phyloP scores from a whole-genome alignment of 2,888 invertebrate genomes.

The Cybosia mesomella region DNA sequence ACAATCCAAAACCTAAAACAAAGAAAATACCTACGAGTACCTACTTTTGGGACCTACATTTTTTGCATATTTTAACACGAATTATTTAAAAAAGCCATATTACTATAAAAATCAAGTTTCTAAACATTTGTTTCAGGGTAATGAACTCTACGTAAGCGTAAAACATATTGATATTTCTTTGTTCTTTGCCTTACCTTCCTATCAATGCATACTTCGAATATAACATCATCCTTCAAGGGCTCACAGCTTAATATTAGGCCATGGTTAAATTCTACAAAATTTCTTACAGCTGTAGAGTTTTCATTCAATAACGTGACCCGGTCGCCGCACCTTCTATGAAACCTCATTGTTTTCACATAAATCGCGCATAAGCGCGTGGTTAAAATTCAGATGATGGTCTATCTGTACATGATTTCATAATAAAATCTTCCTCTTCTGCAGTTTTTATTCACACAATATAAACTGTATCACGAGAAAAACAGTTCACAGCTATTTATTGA shows the following conservation, averaged over 20 bases:
- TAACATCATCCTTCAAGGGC: constrained; percentile 92
- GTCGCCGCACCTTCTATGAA: constrained; percentile 94
- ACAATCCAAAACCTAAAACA: neutral
- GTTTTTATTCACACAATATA: constrained; percentile 46
- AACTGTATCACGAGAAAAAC: constrained; percentile 39
- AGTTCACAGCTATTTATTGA: constrained; percentile 43
- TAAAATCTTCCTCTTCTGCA: constrained; percentile 37
- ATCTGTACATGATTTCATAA: constrained; percentile 42
- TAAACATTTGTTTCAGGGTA: neutral
- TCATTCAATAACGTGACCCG: constrained; percentile 94
- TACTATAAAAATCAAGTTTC: neutral
- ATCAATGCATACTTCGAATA: constrained; percentile 95
- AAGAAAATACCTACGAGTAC: neutral
- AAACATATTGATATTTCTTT: neutral
- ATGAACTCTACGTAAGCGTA: neutral
- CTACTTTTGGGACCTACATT: neutral
- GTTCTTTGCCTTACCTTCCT: constrained; percentile 90
- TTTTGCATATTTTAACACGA: no score
- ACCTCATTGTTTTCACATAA: constrained; percentile 81
- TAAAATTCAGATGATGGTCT: constrained; percentile 32
- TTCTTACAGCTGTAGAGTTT: constrained; percentile 93
- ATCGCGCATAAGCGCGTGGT: constrained; percentile 28
- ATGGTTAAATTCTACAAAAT: constrained; percentile 94
- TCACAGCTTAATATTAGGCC: constrained; percentile 95
- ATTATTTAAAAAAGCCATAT: no score